A percentile compares a stretch with the other conserved stretches of the same genome.
These are phyloP conservation scores for Cyphomyrmex costatus DNA, from an alignment of 1,140 invertebrate species.

Conservation along the genomic window DNA sequence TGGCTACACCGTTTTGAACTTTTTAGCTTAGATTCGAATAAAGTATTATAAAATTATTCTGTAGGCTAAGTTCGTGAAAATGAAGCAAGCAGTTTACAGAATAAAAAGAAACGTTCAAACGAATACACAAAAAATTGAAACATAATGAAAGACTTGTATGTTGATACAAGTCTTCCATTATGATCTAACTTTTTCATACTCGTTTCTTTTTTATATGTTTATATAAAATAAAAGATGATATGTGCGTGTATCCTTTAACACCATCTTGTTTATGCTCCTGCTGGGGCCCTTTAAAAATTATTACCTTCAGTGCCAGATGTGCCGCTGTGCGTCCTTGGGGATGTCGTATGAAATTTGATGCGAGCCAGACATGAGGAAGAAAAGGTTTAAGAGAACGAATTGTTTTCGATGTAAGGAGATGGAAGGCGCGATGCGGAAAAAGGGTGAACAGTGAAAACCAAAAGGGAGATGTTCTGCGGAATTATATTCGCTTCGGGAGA, in stretches of 20 bases:
- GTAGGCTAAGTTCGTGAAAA: too few species aligned
- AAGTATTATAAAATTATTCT: too few species aligned
- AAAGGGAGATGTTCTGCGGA: conserved; percentile 27
- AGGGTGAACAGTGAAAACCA: conserved; percentile 41
- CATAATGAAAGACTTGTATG: background rate
- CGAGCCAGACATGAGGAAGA: conserved; percentile 21
- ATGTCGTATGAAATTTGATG: conserved; percentile 31
- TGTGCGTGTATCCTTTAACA: conserved; percentile 23
- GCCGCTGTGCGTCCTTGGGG: background rate
- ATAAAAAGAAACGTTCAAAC: too few species aligned
- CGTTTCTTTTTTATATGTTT: background rate
- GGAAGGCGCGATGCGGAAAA: conserved; percentile 38
- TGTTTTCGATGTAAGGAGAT: conserved; percentile 51
- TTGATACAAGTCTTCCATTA: background rate
- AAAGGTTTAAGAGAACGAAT: conserved; percentile 29
- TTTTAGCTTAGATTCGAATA: too few species aligned
- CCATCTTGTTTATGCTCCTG: conserved; percentile 6
- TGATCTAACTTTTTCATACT: background rate
- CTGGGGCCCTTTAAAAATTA: conserved; percentile 46
- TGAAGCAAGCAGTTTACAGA: too few species aligned
- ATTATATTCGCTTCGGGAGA: conserved; percentile 45
- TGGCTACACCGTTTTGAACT: too few species aligned
- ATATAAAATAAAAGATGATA: conserved; percentile 34
- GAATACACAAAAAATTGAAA: background rate
- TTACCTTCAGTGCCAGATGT: conserved; percentile 11